Evolutionary conservation across 2,113 vertebrate species (phyloP), one percentile per base, ranked within the genome.

Genomic region (Myocastor coypus): DNA sequence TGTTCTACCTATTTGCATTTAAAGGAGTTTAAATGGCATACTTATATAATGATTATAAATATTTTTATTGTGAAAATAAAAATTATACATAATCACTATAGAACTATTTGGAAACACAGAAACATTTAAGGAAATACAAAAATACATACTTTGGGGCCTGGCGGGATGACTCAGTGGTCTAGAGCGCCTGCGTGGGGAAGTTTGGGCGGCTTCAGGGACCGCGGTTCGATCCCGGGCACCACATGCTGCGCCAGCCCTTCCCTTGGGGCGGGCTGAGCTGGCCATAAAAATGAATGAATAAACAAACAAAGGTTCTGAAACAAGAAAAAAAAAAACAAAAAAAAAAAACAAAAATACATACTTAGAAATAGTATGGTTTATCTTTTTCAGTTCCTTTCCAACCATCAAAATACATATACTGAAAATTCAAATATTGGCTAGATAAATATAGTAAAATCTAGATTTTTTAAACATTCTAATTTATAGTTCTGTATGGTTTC

Each of bases 1-100:
- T 93, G 91, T 95, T 61, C n/a, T 95, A 81, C 52, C 80, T 96
- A 92, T 89, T 94, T 94, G 84, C 71, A 95, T 89, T 93, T 83
- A 89, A 97, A 94, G 42, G 81, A 94, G 61, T 78, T 88, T 75
- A 94, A 95, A 92, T 92, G 40, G 20, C 46, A 85, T 84, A 14
- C 34, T 89, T 96, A 63, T 66, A 20, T 59, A 96, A 94, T 40
- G 92, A 92, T 80, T 95, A 87, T 63, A 61, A 91, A 87, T 95
- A 82, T 83, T 50, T 91, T 96, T 30, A 87, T 93, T 95, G 95
- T 96, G 12, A 96, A 91, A 91, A 57, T 63, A 80, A 95, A 95
- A 92, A 87, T 87, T 89, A 50, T 30, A 92, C 7, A 7, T 30
- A 61, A 85, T 95, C 37, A 77, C 32, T 78, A 14, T 83, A 61